Evolutionary conservation across 2,113 vertebrate genomes (phyloP).

Genomic region (Zapornia atra): DNA sequence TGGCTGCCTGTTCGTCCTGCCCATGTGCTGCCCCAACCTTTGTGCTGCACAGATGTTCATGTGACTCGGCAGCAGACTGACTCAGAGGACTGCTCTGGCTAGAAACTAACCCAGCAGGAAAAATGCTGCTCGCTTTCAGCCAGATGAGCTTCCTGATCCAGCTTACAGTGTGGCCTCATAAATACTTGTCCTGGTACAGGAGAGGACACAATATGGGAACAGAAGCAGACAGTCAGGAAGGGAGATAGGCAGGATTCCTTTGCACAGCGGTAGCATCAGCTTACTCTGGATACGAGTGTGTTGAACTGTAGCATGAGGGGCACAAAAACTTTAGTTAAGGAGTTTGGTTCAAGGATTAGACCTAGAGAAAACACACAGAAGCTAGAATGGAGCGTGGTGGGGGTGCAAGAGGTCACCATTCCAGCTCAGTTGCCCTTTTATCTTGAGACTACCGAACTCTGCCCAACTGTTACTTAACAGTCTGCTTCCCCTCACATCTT

Average conservation of each 20-base stretch:
- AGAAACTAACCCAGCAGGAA: not conserved
- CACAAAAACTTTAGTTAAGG: not conserved
- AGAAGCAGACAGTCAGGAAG: not conserved
- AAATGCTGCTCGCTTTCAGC: not conserved
- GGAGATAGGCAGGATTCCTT: not conserved
- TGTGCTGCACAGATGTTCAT: not conserved
- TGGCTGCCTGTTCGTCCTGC: not conserved
- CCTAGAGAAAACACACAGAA: not conserved
- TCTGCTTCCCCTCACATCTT: not conserved
- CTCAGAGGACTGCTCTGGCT: not conserved
- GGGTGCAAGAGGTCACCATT: not conserved
- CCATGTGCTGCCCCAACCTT: not conserved
- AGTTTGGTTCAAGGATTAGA: not conserved
- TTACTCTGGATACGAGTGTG: not conserved
- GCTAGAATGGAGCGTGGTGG: not conserved
- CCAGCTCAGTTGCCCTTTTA: not conserved
- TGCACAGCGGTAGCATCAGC: rapidly evolving
- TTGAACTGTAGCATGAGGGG: not conserved
- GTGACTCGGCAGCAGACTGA: not conserved
- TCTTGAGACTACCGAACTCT: not conserved
- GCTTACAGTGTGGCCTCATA: not conserved
- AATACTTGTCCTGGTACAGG: not conserved
- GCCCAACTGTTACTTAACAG: not conserved
- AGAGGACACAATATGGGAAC: not conserved
- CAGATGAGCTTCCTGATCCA: not conserved